These are phyloP conservation scores for Hippocampus barbouri DNA, from an alignment of 2,113 vertebrate species.

Conservation along the genomic window DNA sequence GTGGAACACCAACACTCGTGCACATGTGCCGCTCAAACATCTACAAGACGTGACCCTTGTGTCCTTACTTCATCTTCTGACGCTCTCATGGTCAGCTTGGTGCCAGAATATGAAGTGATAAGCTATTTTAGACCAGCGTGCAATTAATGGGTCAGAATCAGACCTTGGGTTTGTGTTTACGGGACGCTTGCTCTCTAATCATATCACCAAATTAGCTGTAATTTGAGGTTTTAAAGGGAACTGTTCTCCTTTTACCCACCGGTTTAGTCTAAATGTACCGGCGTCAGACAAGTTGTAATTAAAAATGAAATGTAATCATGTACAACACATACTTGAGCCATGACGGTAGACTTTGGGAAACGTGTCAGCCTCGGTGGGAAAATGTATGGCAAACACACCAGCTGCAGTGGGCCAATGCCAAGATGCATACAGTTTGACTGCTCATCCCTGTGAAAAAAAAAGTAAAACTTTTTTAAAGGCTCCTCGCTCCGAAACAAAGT, in stretches of 20 bases:
- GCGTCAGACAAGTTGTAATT: conserved; percentile 51
- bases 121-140: conserved; percentile 14
- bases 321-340: conserved; percentile 43
- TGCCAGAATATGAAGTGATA: conserved; percentile 13
- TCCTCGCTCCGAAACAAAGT: neutral
- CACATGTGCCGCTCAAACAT: conserved; percentile 13
- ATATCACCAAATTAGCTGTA: conserved; percentile 53
- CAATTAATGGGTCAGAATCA: conserved; percentile 45
- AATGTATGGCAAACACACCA: conserved; percentile 18
- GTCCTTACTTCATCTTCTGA: conserved; percentile 2
- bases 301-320: conserved; percentile 59
- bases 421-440: neutral
- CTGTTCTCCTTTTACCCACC: conserved; percentile 47
- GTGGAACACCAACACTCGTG: conserved; percentile 12
- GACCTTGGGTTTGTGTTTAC: conserved; percentile 43
- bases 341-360: conserved; percentile 21
- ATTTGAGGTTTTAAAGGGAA: conserved; percentile 45
- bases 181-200: conserved; percentile 55
- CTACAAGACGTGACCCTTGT: neutral
- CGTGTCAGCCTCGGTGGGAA: conserved; percentile 24
- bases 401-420: neutral
- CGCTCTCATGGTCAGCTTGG: conserved; percentile 1
- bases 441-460: neutral
- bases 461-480: neutral
- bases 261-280: conserved; percentile 43